Evolutionary conservation across 2,888 invertebrate genomes (phyloP).

Genomic region (Drosophila putrida): DNA sequence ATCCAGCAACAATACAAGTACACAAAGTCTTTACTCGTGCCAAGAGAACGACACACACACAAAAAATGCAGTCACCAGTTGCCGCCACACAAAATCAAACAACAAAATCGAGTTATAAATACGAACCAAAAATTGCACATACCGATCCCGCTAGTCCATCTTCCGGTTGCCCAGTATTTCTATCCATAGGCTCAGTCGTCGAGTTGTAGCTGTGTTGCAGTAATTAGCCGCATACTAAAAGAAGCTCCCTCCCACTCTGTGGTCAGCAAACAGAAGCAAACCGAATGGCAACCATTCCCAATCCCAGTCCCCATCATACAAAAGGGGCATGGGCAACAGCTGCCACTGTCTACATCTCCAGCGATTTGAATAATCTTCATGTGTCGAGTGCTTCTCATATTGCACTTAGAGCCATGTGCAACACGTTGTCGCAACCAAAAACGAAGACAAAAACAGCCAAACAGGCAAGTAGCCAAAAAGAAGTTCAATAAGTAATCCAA

Average conservation of each 20-base stretch:
- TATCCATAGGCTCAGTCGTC: slow-evolving; percentile 5
- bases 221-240: slow-evolving; percentile 60
- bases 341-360: slow-evolving; percentile 29
- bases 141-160: slow-evolving; percentile 12
- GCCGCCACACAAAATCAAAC: slow-evolving; percentile 18
- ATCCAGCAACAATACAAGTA: slow-evolving; percentile 20
- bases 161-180: not conserved
- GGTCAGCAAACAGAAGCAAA: slow-evolving; percentile 14
- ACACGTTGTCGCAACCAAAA: slow-evolving; percentile 78
- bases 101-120: slow-evolving; percentile 59
- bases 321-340: slow-evolving; percentile 41
- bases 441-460: slow-evolving; percentile 30
- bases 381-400: slow-evolving; percentile 74
- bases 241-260: slow-evolving; percentile 9
- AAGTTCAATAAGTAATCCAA: slow-evolving; percentile 66
- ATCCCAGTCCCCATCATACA: not conserved
- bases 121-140: slow-evolving; percentile 46
- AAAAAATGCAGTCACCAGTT: not conserved
- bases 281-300: not conserved
- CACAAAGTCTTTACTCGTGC: slow-evolving; percentile 2
- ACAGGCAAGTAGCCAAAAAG: slow-evolving; percentile 37
- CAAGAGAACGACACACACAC: slow-evolving; percentile 25
- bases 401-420: slow-evolving; percentile 82
- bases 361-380: slow-evolving; percentile 27
- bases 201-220: slow-evolving; percentile 21